phyloP scores from a whole-genome alignment of 2,113 vertebrate genomes.

The Bucco capensis region DNA sequence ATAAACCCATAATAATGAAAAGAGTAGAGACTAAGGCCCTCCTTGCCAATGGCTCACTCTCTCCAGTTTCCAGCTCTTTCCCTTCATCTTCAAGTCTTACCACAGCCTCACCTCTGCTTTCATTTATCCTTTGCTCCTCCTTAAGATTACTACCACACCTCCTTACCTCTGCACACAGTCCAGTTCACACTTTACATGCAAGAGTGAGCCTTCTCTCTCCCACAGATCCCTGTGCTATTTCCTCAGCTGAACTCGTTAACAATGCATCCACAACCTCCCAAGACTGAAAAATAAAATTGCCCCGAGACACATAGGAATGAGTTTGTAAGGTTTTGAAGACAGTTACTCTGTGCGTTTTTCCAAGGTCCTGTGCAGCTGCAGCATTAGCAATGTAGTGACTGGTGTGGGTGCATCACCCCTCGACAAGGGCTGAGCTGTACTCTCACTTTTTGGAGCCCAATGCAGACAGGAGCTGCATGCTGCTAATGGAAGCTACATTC shows the following conservation, averaged over 20 bases:
- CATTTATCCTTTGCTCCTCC: background rate
- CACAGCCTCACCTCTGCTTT: background rate
- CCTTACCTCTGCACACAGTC: background rate
- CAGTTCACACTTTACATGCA: fast-evolving
- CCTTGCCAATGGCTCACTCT: background rate
- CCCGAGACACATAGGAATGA: background rate
- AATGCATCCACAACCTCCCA: background rate
- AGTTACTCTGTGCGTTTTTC: constrained; percentile 19
- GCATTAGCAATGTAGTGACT: background rate
- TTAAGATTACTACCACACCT: background rate
- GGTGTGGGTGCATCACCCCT: fast-evolving
- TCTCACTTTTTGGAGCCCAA: background rate
- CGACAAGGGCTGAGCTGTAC: background rate
- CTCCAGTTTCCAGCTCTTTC: background rate
- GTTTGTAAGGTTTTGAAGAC: constrained; percentile 38
- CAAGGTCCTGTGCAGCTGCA: background rate
- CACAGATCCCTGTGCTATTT: background rate
- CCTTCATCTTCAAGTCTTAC: background rate
- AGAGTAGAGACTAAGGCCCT: background rate
- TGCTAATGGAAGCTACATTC: fast-evolving
- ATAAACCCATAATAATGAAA: background rate
- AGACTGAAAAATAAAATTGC: background rate
- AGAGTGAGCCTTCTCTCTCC: background rate
- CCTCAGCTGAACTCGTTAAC: constrained; percentile 32
- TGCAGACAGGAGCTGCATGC: fast-evolving